Evolutionary conservation across 2,113 vertebrate genomes (phyloP), one percentile per base, ranked within the genome.

Genomic region (Cygnus buccinator): DNA sequence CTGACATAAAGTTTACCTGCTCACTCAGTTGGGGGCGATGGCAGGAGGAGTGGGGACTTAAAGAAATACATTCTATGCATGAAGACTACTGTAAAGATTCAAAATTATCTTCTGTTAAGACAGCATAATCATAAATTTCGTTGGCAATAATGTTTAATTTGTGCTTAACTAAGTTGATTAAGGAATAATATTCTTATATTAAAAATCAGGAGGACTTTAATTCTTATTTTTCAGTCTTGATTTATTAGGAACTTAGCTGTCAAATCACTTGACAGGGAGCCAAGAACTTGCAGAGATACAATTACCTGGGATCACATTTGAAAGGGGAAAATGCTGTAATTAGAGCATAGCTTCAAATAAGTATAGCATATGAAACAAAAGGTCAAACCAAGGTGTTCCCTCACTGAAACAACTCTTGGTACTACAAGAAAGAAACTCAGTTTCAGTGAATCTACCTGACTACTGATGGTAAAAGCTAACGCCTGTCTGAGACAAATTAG

Each of bases 301-400:
- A 26, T 80, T 95, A 85, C 41, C 57, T 89, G 71, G 77, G 48
- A 90, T 88, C 52, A 84, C 29, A 86, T 89, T 55, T 87, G 55
- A 94, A 94, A 92, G 50, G 17, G 46, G 28, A 20, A 96, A 95
- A 72, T 59, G 54, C 12, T 79, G 62, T 76, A 94, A 93, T 93
- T 91, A 76, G 31, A 95, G 52, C 19, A 90, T 86, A 91, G 44
- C 13, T 95, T 83, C 57, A 84, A 89, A 50, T 91, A 95, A 94
- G 72, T 86, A 66, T 46, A 90, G 18, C 44, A 43, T n/a, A 79
- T 52, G 44, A 91, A 97, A 88, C 25, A 81, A 92, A 94, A 97
- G 81, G 84, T 91, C 57, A 92, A 95, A 55, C 3, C 31, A 92
- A 96, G 76, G 65, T 86, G 52, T 57, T 95, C 13, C 35, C 41